A percentile compares a stretch with the other conserved stretches of the same genome.
phyloP scores from a whole-genome alignment of 37 sponge, comb jelly and placozoan species.

The Theonella swinhoei region DNA sequence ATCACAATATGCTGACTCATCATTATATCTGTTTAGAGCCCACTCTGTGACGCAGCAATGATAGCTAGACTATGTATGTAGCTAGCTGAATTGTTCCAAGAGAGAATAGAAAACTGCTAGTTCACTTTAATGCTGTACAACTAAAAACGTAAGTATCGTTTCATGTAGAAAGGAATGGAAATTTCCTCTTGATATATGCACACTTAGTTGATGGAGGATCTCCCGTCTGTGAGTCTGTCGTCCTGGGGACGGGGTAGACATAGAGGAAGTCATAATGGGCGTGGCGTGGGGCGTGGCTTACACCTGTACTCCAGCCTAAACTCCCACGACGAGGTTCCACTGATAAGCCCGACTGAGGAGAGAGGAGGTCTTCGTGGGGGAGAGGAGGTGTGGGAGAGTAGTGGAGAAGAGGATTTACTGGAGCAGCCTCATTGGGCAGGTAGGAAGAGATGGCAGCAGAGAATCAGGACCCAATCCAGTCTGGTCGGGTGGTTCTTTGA shows the following conservation, averaged over 20 bases:
- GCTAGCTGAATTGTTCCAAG: too few relatives aligned
- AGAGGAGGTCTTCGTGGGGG: too few relatives aligned
- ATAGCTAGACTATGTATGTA: too few relatives aligned
- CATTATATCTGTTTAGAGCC: too few relatives aligned
- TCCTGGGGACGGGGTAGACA: not conserved
- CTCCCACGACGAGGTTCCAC: constrained; percentile 36
- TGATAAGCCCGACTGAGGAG: not conserved
- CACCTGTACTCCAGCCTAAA: constrained; percentile 3
- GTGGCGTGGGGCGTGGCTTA: constrained; percentile 14
- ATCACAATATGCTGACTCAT: too few relatives aligned
- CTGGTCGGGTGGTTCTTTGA: constrained; percentile 37
- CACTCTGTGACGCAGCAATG: too few relatives aligned
- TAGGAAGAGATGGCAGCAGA: constrained; percentile 40
- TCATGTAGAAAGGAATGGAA: too few relatives aligned
- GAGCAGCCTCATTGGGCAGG: constrained; percentile 1
- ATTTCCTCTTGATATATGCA: too few relatives aligned
- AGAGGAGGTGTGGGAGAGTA: not conserved
- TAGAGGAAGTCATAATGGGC: constrained; percentile 6
- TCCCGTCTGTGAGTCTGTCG: constrained; percentile 48
- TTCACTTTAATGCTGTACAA: too few relatives aligned
- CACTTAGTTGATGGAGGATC: constrained; percentile 45
- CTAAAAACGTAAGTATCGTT: too few relatives aligned
- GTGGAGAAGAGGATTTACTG: constrained; percentile 3
- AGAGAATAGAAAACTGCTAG: too few relatives aligned
- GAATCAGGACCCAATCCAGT: constrained; percentile 37